Conservation (phyloP, 2,888 invertebrate species). For the Apamea monoglypha region DNA sequence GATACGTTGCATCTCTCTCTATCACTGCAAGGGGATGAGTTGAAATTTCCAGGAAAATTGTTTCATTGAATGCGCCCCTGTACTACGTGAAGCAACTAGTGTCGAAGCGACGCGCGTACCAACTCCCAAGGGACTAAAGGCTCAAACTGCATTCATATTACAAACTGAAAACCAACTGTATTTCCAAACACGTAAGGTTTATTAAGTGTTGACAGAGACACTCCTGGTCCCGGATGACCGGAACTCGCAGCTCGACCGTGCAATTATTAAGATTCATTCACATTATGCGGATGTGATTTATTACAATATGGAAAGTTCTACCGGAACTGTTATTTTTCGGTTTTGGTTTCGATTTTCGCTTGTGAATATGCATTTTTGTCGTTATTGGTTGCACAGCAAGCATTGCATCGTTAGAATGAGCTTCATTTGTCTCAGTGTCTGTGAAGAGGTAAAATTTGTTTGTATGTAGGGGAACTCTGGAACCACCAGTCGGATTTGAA, state of each 20-base stretch:
- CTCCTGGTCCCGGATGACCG: slow-evolving; percentile 42
- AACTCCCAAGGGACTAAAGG: slow-evolving; percentile 38
- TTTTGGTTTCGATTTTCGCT: neutral
- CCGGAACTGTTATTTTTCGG: neutral
- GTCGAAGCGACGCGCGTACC: slow-evolving; percentile 32
- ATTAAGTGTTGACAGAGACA: slow-evolving; percentile 15
- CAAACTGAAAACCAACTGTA: slow-evolving; percentile 45
- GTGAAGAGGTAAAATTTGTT: neutral
- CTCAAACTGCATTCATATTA: slow-evolving; percentile 40
- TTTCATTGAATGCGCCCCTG: slow-evolving; percentile 55
- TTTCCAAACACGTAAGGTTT: slow-evolving; percentile 30
- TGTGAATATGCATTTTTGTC: neutral
- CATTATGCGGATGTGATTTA: slow-evolving; percentile 47
- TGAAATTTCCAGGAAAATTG: slow-evolving; percentile 43
- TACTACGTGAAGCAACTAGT: slow-evolving; percentile 62
- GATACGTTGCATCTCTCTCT: slow-evolving; percentile 45
- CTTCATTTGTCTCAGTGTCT: neutral
- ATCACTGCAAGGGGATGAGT: slow-evolving; percentile 24
- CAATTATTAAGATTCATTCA: slow-evolving; percentile 58
- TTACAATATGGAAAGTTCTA: slow-evolving; percentile 15
- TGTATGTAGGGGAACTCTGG: neutral
- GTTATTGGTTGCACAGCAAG: neutral
- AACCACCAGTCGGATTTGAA: neutral
- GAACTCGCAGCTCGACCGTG: slow-evolving; percentile 36
- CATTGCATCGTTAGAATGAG: too few relatives aligned